phyloP scores from a whole-genome alignment of 2,113 vertebrate genomes.

The Dipodomys merriami region DNA sequence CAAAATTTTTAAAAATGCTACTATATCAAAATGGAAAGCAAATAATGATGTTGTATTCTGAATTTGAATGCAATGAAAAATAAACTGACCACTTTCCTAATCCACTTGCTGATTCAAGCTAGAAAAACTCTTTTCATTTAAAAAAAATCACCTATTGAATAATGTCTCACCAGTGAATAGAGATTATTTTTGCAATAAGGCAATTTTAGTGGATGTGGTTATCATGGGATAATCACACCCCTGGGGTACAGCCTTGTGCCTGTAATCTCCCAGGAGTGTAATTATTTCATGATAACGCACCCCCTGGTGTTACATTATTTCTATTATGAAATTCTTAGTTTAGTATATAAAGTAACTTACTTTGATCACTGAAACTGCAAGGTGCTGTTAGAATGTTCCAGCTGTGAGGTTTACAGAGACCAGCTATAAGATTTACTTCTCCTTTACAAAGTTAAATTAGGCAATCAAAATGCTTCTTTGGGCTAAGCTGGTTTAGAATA shows the following conservation, averaged over 20 bases:
- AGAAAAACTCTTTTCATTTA: conserved; percentile 84
- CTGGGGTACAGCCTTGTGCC: conserved; percentile 88
- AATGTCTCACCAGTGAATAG: conserved; percentile 88
- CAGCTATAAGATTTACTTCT: conserved; percentile 87
- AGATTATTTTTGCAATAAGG: conserved; percentile 92
- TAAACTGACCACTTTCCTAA: conserved; percentile 84
- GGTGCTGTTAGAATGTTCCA: conserved; percentile 87
- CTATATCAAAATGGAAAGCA: conserved; percentile 79
- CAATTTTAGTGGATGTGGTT: conserved; percentile 89
- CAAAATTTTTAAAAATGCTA: conserved; percentile 41
- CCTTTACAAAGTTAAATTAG: conserved; percentile 89
- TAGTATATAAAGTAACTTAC: conserved; percentile 89
- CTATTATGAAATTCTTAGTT: conserved; percentile 90
- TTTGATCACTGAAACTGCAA: conserved; percentile 88
- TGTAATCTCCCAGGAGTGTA: conserved; percentile 90
- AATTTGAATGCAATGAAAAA: conserved; percentile 79
- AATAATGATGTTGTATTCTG: conserved; percentile 69
- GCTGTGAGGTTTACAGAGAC: conserved; percentile 88
- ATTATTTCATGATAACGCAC: conserved; percentile 91
- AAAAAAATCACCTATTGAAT: conserved; percentile 87
- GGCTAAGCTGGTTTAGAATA: conserved; percentile 85
- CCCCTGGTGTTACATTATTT: conserved; percentile 88
- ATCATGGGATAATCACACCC: conserved; percentile 91
- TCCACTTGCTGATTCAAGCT: conserved; percentile 85
- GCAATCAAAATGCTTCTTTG: conserved; percentile 88